A percentile compares a stretch with the other conserved stretches of the same genome.
Evolutionary conservation across 2,113 vertebrate species (phyloP).

Genomic region (Rana temporaria): DNA sequence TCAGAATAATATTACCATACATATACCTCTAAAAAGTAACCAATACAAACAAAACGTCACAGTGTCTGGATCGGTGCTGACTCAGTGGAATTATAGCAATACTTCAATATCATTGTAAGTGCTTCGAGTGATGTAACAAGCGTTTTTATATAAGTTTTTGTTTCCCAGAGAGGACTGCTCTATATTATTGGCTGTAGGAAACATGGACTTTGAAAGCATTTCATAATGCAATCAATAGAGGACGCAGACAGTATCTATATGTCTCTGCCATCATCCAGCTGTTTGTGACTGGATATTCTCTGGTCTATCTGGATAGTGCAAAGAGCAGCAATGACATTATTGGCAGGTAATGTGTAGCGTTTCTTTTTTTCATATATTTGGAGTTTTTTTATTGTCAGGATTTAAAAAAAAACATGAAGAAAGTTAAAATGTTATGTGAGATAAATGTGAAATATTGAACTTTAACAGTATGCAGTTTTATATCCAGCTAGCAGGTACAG

Average conservation of each 20-base stretch:
- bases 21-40: not conserved
- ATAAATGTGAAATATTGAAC: too few species aligned
- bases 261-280: not conserved
- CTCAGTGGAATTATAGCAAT: slow-evolving; percentile 59
- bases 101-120: slow-evolving; percentile 15
- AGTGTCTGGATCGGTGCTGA: slow-evolving; percentile 19
- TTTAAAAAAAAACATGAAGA: too few species aligned
- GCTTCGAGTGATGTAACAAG: slow-evolving; percentile 51
- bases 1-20: not conserved
- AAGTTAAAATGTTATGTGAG: too few species aligned
- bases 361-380: too few species aligned
- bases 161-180: slow-evolving; percentile 59
- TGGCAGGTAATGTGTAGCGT: too few species aligned
- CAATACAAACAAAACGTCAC: slow-evolving; percentile 20
- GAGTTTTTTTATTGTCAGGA: too few species aligned
- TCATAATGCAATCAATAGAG: slow-evolving; percentile 68
- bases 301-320: not conserved
- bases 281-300: not conserved
- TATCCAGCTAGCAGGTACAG: too few species aligned
- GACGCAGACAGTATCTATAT: slow-evolving; percentile 50
- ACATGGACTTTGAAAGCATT: slow-evolving; percentile 60
- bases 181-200: slow-evolving; percentile 56
- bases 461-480: too few species aligned
- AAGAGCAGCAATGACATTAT: too few species aligned
- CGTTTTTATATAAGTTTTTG: slow-evolving; percentile 59